Evolutionary conservation across 2,113 vertebrate species (phyloP).

Genomic region (zebrafish (Danio rerio)): GRCz12tu NC_133195.1:28572001-28572500

Average conservation of each 20-base stretch:
- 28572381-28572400: slow-evolving; percentile 67
- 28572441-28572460: not conserved
- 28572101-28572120: slow-evolving; percentile 73
- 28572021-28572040: slow-evolving; percentile 45
- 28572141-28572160: not conserved
- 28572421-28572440: not conserved
- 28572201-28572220: not conserved
- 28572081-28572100: slow-evolving; percentile 72
- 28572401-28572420: not conserved
- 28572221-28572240: no score
- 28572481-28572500: no score
- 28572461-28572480: not conserved
- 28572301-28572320: slow-evolving; percentile 68
- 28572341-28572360: slow-evolving; percentile 64
- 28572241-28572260: no score
- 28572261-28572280: slow-evolving; percentile 63
- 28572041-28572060: slow-evolving; percentile 7
- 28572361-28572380: slow-evolving; percentile 62
- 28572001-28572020: slow-evolving; percentile 70
- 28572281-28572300: slow-evolving; percentile 82
- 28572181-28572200: not conserved
- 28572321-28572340: slow-evolving; percentile 57
- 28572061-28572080: slow-evolving; percentile 60
- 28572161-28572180: not conserved
- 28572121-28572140: slow-evolving; percentile 72